Evolutionary conservation across 2,113 vertebrate species (phyloP), one percentile per base, ranked within the genome.

Genomic region (Corythornis vintsioides): DNA sequence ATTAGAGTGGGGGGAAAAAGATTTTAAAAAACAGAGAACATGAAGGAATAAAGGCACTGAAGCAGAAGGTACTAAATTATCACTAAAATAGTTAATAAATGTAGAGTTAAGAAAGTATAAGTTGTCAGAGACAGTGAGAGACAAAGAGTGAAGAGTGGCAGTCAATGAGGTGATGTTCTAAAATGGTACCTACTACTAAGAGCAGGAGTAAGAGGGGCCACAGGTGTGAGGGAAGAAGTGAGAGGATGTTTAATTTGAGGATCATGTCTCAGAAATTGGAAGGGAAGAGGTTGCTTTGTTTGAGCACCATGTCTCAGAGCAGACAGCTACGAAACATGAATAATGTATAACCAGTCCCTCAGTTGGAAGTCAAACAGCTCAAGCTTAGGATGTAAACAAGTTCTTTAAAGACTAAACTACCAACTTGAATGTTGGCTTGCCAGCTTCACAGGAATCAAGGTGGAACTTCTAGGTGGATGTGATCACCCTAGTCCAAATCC

Each of bases 251-350:
- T 82, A 59, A 83, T 73, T 89, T 93, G 67, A 92, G 79, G 89
- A 89, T 83, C 55, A 38, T 43, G 50, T 56, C 86, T 96, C 74
- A 38, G 59, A 94, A 38, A 38, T 38, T 38, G 38, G 11, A 38
- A 38, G 38, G 38, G 59, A 73, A 88, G 59, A 65, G 57, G 53
- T 47, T 87, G 45, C 71, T 92, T 82, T 55, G 86, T 70, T 89
- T 93, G 67, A 92, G 79, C 86, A 89, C 79, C 55, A 38, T 43
- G 50, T 56, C 86, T 96, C 74, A 38, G 59, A 94, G 91, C 63
- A 90, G 67, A 47, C 15, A 76, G 70, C 73, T 88, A 45, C 28
- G 45, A 72, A 55, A 60, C 73, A 83, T 92, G 57, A 89, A 95
- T 90, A 76, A 94, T 95, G 94, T 85, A 90, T 93, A 87, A 20